phyloP scores from a whole-genome alignment of 53 echinoderm and acorn worm species.

The Holothuria scabra region DNA sequence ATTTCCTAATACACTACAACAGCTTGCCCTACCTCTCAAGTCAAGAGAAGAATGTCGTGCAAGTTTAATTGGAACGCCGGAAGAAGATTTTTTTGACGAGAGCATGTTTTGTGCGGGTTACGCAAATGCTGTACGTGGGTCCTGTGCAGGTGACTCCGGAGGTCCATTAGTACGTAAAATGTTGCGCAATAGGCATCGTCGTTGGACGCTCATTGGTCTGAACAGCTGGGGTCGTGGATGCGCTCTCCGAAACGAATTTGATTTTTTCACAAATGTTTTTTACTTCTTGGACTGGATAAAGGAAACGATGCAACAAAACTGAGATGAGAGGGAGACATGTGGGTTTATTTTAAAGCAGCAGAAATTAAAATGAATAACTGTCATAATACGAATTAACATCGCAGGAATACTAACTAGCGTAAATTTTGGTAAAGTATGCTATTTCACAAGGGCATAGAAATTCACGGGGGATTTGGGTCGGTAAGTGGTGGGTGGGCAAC shows the following conservation, averaged over 20 bases:
- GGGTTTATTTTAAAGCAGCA: no score
- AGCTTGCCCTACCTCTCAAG: not conserved
- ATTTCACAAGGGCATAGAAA: no score
- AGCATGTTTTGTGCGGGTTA: constrained; percentile 32
- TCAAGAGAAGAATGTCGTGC: not conserved
- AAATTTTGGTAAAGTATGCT: no score
- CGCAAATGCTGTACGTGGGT: not conserved
- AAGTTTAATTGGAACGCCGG: not conserved
- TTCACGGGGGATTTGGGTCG: no score
- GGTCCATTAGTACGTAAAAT: constrained; percentile 3
- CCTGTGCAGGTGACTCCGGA: not conserved
- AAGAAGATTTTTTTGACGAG: not conserved
- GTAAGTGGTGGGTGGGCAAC: no score
- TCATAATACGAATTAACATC: no score
- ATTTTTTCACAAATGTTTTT: constrained; percentile 28
- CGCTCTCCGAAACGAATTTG: constrained; percentile 4
- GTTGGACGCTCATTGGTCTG: constrained; percentile 18
- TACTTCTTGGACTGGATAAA: constrained; percentile 15
- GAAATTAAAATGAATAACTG: no score
- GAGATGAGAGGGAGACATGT: not conserved
- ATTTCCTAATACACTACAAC: not conserved
- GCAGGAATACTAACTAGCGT: no score
- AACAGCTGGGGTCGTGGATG: constrained; percentile 36
- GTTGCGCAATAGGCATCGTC: not conserved
- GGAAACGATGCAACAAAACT: not conserved